phyloP scores from a whole-genome alignment of 1,140 invertebrate species.

The Pinna nobilis region DNA sequence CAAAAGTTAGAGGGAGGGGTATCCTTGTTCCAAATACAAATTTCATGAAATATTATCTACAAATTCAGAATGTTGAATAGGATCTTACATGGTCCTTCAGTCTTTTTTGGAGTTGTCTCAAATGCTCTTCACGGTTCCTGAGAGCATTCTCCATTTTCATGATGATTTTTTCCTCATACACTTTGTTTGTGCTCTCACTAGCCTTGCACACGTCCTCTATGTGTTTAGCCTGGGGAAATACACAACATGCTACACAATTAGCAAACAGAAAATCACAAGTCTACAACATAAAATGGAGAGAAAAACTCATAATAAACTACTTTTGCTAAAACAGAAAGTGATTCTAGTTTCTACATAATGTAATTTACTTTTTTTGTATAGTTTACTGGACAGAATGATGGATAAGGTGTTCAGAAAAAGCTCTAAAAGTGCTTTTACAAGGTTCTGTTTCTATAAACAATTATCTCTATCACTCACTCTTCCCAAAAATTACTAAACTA shows the following conservation, averaged over 20 bases:
- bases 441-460: no score
- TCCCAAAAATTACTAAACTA: no score
- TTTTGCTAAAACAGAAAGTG: no score
- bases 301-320: no score
- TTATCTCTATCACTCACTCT: no score
- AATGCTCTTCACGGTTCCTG: constrained; percentile 69
- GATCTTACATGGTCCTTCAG: constrained; percentile 68
- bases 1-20: background rate
- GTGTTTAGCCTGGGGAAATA: constrained; percentile 60
- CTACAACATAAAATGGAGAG: no score
- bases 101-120: constrained; percentile 61
- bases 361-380: no score
- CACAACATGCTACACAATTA: constrained; percentile 1
- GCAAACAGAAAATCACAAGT: no score
- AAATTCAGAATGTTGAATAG: background rate
- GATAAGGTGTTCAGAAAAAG: no score
- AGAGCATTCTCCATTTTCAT: constrained; percentile 69
- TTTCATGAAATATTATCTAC: background rate
- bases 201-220: constrained; percentile 68
- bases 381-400: no score
- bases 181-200: constrained; percentile 63
- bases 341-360: no score
- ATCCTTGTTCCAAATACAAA: background rate
- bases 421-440: no score
- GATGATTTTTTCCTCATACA: constrained; percentile 65